Base-by-base conservation (phyloP, 1,140 invertebrate species). In the Wasmannia auropunctata region DNA sequence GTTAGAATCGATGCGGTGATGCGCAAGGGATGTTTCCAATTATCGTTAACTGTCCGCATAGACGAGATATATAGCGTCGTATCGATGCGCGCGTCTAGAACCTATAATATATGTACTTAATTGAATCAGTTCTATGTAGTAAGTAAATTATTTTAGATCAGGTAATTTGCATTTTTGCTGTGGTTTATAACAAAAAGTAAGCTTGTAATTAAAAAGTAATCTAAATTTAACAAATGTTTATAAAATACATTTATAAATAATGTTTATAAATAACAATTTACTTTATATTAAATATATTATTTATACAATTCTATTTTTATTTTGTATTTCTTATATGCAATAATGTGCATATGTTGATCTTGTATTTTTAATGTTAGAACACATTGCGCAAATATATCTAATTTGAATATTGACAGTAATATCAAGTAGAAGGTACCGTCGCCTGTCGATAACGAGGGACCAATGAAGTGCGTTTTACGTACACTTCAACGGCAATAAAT, bases 21-120 rank as follows among this genome's bases (percentile, higher is more conserved):
- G 89, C 83, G 84, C 91, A 90, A 92, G 88, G 91, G 91, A 92
- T 92, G 92, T 92, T 92, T 91, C 91, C 91, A 93, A 93, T 93
- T 93, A 93, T 92, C 91, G 88, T 88, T 92, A 93, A 92, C 90
- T 88, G 91, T 91, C 87, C 84, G 85, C 83, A 79, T 63, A 80
- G 85, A 87, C 86, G 91, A 91, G 89, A 90, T 87, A 88, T 90
- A 86, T 84, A 75, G 88, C 83, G 40, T 90, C 77, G 25, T 84
- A 86, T 88, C 85, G 83, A 88, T 75, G 77, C 51, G 72, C 54
- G 60, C 74, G 72, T 80, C 67, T 80, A 87, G 46, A 60, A 62
- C 51, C 60, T 63, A 49, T 90, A 88, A 86, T 91, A 63, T 70
- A 90, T 91, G 62, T 70, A 90, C 70, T 67, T 84, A 85, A 83